These are phyloP conservation scores for Aporophyla lueneburgensis DNA, from an alignment of 2,888 invertebrate species.

Conservation along the genomic window DNA sequence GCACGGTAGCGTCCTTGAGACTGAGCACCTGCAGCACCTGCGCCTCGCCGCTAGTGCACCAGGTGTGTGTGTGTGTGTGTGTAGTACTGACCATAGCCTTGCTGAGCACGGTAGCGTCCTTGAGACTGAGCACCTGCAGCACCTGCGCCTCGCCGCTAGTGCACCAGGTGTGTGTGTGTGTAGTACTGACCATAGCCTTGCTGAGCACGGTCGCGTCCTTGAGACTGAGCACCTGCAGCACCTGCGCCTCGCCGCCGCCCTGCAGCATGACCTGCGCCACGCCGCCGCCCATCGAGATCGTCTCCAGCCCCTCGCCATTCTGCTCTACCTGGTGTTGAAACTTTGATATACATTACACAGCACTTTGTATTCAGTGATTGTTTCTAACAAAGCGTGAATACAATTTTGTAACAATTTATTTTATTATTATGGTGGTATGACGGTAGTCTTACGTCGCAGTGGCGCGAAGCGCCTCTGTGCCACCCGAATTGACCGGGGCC, in stretches of 20 bases:
- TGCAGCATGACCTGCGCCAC: slow-evolving; percentile 96
- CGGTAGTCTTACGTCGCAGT: too few relatives aligned
- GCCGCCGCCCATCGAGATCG: slow-evolving; percentile 94
- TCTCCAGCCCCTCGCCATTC: slow-evolving; percentile 94
- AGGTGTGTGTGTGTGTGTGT: too few relatives aligned
- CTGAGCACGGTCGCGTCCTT: slow-evolving; percentile 96
- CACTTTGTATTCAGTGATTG: slow-evolving; percentile 17
- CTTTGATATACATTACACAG: slow-evolving; percentile 39
- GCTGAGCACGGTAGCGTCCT: slow-evolving; percentile 95
- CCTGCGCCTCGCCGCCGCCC: slow-evolving; percentile 93
- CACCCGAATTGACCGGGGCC: too few relatives aligned
- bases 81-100: slow-evolving; percentile 92
- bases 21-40: too few relatives aligned
- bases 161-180: too few relatives aligned
- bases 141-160: slow-evolving; percentile 93
- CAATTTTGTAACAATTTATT: not conserved
- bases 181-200: slow-evolving; percentile 92
- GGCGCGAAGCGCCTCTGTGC: too few relatives aligned
- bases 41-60: too few relatives aligned
- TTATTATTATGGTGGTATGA: not conserved
- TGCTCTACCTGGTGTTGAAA: slow-evolving; percentile 92
- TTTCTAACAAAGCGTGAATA: not conserved
- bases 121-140: slow-evolving; percentile 95
- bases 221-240: slow-evolving; percentile 95
- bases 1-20: too few relatives aligned